These are phyloP conservation scores for Sebastes oblongus DNA, from an alignment of 2,797 vertebrate species.

Conservation along the genomic window DNA sequence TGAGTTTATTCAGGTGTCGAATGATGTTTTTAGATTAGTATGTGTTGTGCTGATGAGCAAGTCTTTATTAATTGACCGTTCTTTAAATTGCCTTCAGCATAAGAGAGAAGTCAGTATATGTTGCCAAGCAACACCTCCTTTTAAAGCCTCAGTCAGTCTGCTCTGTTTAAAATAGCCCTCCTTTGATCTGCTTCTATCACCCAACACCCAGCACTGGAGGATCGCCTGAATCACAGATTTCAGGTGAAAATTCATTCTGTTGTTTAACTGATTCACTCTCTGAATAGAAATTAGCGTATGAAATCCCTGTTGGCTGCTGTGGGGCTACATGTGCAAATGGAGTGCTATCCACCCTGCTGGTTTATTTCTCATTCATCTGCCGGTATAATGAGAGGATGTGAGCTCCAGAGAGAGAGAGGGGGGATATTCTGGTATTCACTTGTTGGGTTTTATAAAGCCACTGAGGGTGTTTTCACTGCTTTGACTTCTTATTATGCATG, in stretches of 20 bases:
- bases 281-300: conserved; percentile 69
- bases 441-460: conserved; percentile 44
- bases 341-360: conserved; percentile 57
- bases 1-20: neutral
- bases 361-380: conserved; percentile 57
- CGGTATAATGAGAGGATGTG: conserved; percentile 40
- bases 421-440: conserved; percentile 3
- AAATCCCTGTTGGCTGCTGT: conserved; percentile 45
- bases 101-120: neutral
- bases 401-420: conserved; percentile 7
- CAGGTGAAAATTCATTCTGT: neutral
- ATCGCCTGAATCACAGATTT: neutral
- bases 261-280: conserved; percentile 7
- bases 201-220: neutral
- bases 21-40: neutral
- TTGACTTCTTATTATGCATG: conserved; percentile 53
- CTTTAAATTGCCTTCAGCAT: neutral
- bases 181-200: neutral
- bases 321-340: conserved; percentile 75
- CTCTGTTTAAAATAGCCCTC: neutral
- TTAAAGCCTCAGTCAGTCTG: neutral
- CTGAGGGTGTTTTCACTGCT: conserved; percentile 22
- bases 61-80: neutral
- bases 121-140: conserved; percentile 60
- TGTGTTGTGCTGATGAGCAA: neutral